Conservation (phyloP, 2,888 invertebrate genomes). For the Torymus auratus region DNA sequence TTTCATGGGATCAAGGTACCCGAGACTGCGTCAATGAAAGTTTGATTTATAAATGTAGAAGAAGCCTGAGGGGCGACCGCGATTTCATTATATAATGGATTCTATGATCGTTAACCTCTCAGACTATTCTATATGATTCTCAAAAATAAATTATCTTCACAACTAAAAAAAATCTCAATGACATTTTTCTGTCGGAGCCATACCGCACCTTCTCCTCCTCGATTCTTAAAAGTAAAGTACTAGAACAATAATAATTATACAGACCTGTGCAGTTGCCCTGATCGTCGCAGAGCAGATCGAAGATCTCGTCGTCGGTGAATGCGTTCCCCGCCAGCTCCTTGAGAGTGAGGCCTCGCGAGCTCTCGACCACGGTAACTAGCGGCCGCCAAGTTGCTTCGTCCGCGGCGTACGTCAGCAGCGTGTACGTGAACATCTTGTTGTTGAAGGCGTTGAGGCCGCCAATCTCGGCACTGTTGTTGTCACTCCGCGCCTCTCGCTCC, state of each 20-base stretch:
- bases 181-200: too few species aligned
- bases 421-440: slow-evolving; percentile 73
- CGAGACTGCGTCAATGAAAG: too few species aligned
- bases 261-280: slow-evolving; percentile 71
- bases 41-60: too few species aligned
- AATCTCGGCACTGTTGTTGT: slow-evolving; percentile 65
- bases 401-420: slow-evolving; percentile 63
- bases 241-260: not conserved
- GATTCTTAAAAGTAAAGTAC: too few species aligned
- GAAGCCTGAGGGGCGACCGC: too few species aligned
- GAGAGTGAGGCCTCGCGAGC: slow-evolving; percentile 68
- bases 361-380: slow-evolving; percentile 76
- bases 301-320: slow-evolving; percentile 64
- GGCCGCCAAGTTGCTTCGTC: slow-evolving; percentile 76
- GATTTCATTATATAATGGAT: too few species aligned
- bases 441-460: slow-evolving; percentile 65
- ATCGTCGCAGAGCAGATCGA: slow-evolving; percentile 66
- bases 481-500: slow-evolving; percentile 65
- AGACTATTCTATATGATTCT: too few species aligned
- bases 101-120: too few species aligned
- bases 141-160: not conserved
- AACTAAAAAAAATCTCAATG: not conserved
- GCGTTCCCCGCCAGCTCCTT: slow-evolving; percentile 64
- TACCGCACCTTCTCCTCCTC: too few species aligned
- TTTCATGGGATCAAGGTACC: too few species aligned